These are phyloP conservation scores for Entelurus aequoreus DNA, from an alignment of 2,113 vertebrate genomes.

Conservation along the genomic window DNA sequence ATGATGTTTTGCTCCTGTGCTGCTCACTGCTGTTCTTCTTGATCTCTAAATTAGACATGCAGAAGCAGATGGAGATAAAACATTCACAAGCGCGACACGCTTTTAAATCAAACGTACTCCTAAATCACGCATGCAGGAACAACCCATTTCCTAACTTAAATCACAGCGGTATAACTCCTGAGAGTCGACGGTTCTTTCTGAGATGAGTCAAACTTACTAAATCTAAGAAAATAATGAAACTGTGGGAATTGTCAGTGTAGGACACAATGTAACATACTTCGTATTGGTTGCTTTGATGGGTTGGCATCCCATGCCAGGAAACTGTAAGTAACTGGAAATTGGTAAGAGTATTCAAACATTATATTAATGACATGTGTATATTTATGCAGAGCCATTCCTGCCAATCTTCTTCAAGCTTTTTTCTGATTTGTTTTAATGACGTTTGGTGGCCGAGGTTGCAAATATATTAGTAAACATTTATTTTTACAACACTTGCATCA, in stretches of 20 bases:
- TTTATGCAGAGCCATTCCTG: too few species aligned
- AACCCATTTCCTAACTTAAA: neutral
- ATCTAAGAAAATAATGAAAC: too few species aligned
- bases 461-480: neutral
- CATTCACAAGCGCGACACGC: neutral
- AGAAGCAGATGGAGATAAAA: neutral
- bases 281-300: neutral
- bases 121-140: neutral
- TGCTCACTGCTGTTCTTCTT: constrained; percentile 2
- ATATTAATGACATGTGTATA: neutral
- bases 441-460: too few species aligned
- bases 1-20: constrained; percentile 2
- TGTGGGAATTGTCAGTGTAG: neutral
- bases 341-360: neutral
- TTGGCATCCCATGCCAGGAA: too few species aligned
- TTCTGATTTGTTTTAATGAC: too few species aligned
- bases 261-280: neutral
- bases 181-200: neutral
- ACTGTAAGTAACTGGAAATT: neutral
- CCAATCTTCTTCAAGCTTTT: too few species aligned
- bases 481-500: neutral
- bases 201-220: neutral
- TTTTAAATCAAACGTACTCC: neutral
- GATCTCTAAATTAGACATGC: neutral
- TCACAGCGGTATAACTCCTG: neutral